Base-by-base conservation (phyloP, 1,140 invertebrate species). In the Vanessa tameamea region DNA sequence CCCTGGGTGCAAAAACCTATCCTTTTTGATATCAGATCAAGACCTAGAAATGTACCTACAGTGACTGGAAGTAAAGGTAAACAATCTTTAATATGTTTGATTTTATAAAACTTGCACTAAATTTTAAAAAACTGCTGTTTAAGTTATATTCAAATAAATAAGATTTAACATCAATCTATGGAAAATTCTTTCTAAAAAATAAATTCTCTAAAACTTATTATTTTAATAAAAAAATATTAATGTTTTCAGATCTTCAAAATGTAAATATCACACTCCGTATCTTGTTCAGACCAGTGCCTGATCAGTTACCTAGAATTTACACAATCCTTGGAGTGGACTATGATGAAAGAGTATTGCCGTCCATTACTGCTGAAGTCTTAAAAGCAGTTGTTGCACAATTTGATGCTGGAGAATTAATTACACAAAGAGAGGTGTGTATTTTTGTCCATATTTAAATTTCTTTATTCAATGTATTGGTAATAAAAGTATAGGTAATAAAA, bases 341-440 rank as follows among this genome's bases (percentile, higher is more conserved):
- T 92, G 99, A 99, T 92, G 99, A 99, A 90, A 95, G 99, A 92
- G 99, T 99, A 61, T 91, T 99, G 47, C 99, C 99, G 20, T 99
- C 99, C 1, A 99, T 99, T 87, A 99, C 98, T 8, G 98, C 97
- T 88, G 99, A 99, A 96, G 99, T 99, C 14, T 91, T 99, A 26
- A 99, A 99, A 94, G 98, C 99, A 80, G 98, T 99, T 77, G 99
- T 99, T 23, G 99, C 99, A 64, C 98, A 99, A 88, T 99, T 99
- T 94, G 99, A 99, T 95, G 99, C 99, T 79, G 97, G 98, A 81
- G 99, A 99, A 94, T 94, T 99, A 79, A 99, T 99, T 85, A 99
- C 99, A 66, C 98, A 99, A 93, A 95, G 99, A 96, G 99, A 99
- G 93, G 94, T 94, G 77, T 59, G 57, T 37, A 14, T 47, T 11